These are phyloP conservation scores for Spilosoma lubricipeda DNA, from an alignment of 2,888 invertebrate species.

Conservation along the genomic window DNA sequence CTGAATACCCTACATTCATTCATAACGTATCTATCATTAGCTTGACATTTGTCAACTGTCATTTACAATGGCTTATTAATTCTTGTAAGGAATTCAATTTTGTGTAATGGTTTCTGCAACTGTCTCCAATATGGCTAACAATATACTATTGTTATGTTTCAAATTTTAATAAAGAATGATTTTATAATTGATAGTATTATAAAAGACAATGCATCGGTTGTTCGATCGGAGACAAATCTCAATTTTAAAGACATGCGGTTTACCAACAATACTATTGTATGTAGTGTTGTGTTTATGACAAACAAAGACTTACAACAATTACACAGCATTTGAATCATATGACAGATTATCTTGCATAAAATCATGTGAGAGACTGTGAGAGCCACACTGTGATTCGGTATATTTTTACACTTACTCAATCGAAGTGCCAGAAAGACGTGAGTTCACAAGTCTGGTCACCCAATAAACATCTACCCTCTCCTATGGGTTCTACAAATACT, in stretches of 20 bases:
- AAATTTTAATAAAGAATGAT: slow-evolving; percentile 32
- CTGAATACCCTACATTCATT: not conserved
- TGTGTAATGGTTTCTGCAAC: slow-evolving; percentile 55
- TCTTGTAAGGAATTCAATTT: slow-evolving; percentile 38
- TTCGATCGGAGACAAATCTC: not conserved
- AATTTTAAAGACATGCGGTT: not conserved
- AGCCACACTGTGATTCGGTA: no score
- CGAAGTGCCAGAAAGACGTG: not conserved
- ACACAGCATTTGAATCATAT: not conserved
- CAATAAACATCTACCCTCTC: not conserved
- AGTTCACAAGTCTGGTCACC: not conserved
- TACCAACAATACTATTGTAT: not conserved
- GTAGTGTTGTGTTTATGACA: not conserved
- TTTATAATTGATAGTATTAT: not conserved
- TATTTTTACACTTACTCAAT: not conserved
- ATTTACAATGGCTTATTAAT: slow-evolving; percentile 48
- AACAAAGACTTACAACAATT: not conserved
- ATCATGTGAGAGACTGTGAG: no score
- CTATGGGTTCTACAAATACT: no score
- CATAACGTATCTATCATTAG: slow-evolving; percentile 6
- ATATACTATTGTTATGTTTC: slow-evolving; percentile 22
- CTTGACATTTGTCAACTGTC: slow-evolving; percentile 21
- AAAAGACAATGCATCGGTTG: not conserved
- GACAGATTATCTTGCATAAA: not conserved
- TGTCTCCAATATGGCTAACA: slow-evolving; percentile 41